phyloP scores from a whole-genome alignment of 2,888 invertebrate genomes.

The Volucella inanis region DNA sequence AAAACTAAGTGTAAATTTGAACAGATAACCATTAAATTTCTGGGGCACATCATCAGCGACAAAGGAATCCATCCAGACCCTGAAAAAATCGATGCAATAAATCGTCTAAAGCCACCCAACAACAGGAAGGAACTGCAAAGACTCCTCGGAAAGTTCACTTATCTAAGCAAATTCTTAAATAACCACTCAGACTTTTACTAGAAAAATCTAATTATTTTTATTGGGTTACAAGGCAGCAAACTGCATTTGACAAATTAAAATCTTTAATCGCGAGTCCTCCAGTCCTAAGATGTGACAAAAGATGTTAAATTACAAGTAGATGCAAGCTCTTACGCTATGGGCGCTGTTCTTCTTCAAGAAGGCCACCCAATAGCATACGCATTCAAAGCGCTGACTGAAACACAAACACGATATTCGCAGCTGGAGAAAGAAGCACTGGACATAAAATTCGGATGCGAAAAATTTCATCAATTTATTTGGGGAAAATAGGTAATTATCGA shows the following conservation, averaged over 20 bases:
- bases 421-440: conserved; percentile 10
- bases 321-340: conserved; percentile 1
- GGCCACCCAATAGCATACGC: neutral
- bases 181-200: too few species aligned
- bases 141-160: too few species aligned
- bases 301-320: too few species aligned
- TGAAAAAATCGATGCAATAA: neutral
- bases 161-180: too few species aligned
- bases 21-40: conserved; percentile 2
- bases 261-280: too few species aligned
- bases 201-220: too few species aligned
- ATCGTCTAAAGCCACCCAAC: too few species aligned
- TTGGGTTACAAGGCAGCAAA: too few species aligned
- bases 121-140: too few species aligned
- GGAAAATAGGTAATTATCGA: neutral
- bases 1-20: conserved; percentile 2
- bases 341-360: neutral
- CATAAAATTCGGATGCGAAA: conserved; percentile 11
- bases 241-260: too few species aligned
- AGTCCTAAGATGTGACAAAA: too few species aligned
- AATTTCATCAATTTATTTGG: conserved; percentile 9
- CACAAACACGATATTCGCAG: conserved; percentile 6
- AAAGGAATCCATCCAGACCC: conserved; percentile 7
- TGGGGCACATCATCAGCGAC: neutral
- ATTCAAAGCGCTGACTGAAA: conserved; percentile 9